Evolutionary conservation across 2,888 invertebrate genomes (phyloP).

Genomic region (Cephus sareptanus): DNA sequence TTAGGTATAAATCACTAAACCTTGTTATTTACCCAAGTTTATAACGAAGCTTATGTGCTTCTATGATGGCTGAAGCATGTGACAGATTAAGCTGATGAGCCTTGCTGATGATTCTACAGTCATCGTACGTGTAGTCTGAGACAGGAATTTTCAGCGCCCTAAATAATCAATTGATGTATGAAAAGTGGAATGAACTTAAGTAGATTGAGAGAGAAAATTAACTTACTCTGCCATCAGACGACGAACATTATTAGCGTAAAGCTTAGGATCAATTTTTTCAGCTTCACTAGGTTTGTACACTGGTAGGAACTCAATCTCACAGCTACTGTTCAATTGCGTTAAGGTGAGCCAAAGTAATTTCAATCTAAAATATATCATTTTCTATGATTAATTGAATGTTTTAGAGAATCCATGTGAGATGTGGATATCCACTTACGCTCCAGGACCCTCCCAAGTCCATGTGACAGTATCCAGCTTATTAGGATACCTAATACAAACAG

Average conservation of each 20-base stretch:
- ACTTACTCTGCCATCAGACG: slow-evolving; percentile 91
- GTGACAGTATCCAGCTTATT: slow-evolving; percentile 90
- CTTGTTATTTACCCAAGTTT: slow-evolving; percentile 75
- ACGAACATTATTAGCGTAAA: slow-evolving; percentile 91
- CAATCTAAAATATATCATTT: slow-evolving; percentile 69
- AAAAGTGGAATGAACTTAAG: slow-evolving; percentile 1
- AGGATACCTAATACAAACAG: slow-evolving; percentile 91
- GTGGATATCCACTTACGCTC: slow-evolving; percentile 77
- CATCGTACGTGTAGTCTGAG: slow-evolving; percentile 92
- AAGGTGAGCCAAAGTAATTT: slow-evolving; percentile 89
- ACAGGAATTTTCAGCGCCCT: slow-evolving; percentile 88
- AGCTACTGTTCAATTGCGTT: slow-evolving; percentile 86
- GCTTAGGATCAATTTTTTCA: slow-evolving; percentile 86
- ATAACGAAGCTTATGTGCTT: slow-evolving; percentile 81
- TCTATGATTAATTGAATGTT: not conserved
- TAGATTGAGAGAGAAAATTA: slow-evolving; percentile 9
- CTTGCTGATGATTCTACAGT: slow-evolving; percentile 85
- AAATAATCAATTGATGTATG: slow-evolving; percentile 44
- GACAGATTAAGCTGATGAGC: slow-evolving; percentile 88
- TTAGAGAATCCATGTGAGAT: not conserved
- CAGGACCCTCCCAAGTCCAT: slow-evolving; percentile 96
- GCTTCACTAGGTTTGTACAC: slow-evolving; percentile 89
- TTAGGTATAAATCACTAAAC: not conserved
- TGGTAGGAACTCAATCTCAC: slow-evolving; percentile 93
- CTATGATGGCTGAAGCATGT: slow-evolving; percentile 78